Conservation (phyloP, 1,140 invertebrate species). For the Drosophila paulistorum region DNA sequence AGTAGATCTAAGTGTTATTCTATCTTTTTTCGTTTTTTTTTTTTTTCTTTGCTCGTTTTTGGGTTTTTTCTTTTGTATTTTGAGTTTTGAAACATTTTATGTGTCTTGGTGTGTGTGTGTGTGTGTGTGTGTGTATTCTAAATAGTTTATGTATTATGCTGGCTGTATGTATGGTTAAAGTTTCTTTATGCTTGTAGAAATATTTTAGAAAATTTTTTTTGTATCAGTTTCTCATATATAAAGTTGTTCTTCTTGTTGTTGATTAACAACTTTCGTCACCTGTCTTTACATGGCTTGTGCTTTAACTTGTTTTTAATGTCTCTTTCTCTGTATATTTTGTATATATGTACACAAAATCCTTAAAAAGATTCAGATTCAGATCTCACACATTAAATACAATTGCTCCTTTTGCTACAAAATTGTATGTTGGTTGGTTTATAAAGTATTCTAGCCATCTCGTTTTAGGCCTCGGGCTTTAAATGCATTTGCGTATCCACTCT, state of each 20-base stretch:
- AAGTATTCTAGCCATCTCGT: slow-evolving; percentile 3
- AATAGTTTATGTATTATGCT: slow-evolving; percentile 46
- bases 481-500: background rate
- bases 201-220: slow-evolving; percentile 16
- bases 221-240: background rate
- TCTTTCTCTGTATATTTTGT: slow-evolving; percentile 23
- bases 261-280: background rate
- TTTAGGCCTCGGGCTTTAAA: slow-evolving; percentile 4
- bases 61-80: background rate
- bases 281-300: background rate
- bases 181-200: slow-evolving; percentile 11
- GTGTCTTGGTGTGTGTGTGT: slow-evolving; percentile 2
- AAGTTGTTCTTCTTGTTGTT: slow-evolving; percentile 6
- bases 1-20: slow-evolving; percentile 25
- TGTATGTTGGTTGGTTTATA: slow-evolving; percentile 31
- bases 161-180: slow-evolving; percentile 30
- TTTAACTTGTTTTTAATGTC: background rate
- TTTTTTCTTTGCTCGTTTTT: background rate
- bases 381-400: slow-evolving; percentile 55
- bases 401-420: slow-evolving; percentile 66
- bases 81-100: background rate
- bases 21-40: slow-evolving; percentile 25
- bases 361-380: slow-evolving; percentile 25
- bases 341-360: slow-evolving; percentile 49
- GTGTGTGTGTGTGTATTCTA: slow-evolving; percentile 8